Percentiles rank a stretch among this genome's conserved stretches.
Conservation (phyloP, 2,113 vertebrate genomes). For the Cryptotis parvus region DNA sequence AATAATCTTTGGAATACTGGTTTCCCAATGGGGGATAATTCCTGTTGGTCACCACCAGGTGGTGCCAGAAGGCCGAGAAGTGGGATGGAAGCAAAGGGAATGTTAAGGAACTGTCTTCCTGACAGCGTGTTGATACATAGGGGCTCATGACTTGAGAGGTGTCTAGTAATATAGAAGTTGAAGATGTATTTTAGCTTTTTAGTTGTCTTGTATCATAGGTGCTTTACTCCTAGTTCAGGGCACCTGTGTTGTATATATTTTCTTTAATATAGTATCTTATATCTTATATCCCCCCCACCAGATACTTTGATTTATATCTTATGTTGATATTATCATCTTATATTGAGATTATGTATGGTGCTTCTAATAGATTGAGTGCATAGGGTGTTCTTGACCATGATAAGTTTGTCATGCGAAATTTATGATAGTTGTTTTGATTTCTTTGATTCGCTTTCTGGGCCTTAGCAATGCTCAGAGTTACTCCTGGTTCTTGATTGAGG, state of each 20-base stretch:
- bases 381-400: conserved; percentile 25
- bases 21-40: conserved; percentile 1
- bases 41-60: conserved; percentile 64
- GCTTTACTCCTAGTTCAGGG: neutral
- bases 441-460: too few relatives aligned
- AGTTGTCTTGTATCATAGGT: neutral
- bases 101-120: neutral
- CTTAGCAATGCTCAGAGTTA: neutral
- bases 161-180: neutral
- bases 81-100: neutral
- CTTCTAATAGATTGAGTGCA: conserved; percentile 6
- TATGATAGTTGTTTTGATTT: neutral
- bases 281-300: neutral
- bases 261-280: conserved; percentile 38
- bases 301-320: conserved; percentile 24
- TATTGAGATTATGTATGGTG: neutral
- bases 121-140: neutral
- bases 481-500: too few relatives aligned
- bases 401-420: conserved; percentile 41
- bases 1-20: neutral
- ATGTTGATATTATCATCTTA: conserved; percentile 3
- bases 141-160: neutral
- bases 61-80: conserved; percentile 10
- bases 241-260: neutral
- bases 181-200: conserved; percentile 45